These are phyloP conservation scores for Mus pahari DNA, from an alignment of 2,113 vertebrate species.

Conservation along the genomic window DNA sequence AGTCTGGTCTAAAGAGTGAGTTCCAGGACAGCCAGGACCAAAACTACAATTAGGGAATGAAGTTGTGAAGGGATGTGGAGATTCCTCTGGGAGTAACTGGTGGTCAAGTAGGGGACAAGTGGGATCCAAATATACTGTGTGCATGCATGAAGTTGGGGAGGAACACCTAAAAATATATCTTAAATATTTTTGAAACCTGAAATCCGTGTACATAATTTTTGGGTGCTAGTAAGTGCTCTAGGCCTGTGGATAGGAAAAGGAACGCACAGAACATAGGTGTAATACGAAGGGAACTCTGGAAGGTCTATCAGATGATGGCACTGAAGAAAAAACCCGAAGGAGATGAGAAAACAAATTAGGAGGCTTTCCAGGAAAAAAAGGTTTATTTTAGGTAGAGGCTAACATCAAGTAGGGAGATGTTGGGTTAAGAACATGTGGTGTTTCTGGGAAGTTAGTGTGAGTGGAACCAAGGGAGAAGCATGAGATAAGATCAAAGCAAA, in stretches of 20 bases:
- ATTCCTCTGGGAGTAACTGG: background rate
- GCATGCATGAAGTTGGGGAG: background rate
- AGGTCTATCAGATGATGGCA: background rate
- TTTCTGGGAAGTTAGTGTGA: background rate
- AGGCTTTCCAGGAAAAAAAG: background rate
- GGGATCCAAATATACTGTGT: background rate
- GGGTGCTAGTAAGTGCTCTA: background rate
- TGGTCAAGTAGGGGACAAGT: background rate
- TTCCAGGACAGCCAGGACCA: background rate
- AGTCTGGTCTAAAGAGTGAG: background rate
- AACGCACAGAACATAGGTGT: fast-evolving
- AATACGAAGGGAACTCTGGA: background rate
- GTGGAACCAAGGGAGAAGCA: background rate
- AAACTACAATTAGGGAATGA: background rate
- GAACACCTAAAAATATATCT: background rate
- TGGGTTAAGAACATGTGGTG: constrained; percentile 5
- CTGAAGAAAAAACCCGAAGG: background rate
- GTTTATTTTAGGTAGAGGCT: background rate
- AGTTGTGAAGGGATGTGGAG: background rate
- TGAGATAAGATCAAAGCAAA: background rate
- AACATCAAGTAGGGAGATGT: background rate
- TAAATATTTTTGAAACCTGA: constrained; percentile 14
- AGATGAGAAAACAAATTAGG: constrained; percentile 30
- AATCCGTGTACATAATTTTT: background rate
- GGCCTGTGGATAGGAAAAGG: background rate